phyloP scores from a whole-genome alignment of 2,113 vertebrate genomes.

The Recurvirostra avosetta region DNA sequence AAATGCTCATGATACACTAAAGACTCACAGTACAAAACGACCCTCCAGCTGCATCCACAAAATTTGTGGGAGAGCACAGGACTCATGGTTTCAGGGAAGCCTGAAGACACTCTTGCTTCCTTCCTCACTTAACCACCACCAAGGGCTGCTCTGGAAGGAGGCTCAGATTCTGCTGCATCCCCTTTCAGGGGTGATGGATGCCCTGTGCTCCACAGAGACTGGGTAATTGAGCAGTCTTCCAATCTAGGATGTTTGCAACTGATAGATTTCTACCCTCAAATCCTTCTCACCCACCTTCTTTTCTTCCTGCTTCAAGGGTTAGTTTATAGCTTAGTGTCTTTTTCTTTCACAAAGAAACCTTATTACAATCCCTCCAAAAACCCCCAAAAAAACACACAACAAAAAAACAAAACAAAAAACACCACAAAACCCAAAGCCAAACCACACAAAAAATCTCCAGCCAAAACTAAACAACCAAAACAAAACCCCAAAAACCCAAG shows the following conservation, averaged over 20 bases:
- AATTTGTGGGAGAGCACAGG: accelerated
- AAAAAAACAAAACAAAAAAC: not conserved
- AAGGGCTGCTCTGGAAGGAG: not conserved
- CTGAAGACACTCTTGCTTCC: not conserved
- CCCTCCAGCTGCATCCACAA: not conserved
- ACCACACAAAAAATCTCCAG: not conserved
- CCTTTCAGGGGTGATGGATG: not conserved
- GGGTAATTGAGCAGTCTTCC: not conserved
- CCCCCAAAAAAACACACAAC: not conserved
- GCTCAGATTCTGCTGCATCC: not conserved
- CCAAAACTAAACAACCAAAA: not conserved
- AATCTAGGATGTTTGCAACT: not conserved
- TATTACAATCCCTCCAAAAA: not conserved
- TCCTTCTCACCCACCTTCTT: not conserved
- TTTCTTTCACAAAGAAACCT: no score
- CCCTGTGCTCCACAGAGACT: not conserved
- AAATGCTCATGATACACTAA: not conserved
- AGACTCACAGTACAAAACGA: not conserved
- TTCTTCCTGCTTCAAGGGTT: not conserved
- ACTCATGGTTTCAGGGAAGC: not conserved
- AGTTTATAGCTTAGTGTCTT: not conserved
- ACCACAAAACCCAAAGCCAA: not conserved
- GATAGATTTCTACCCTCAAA: not conserved
- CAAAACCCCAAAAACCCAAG: accelerated
- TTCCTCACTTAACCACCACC: not conserved